Evolutionary conservation across 1,140 invertebrate genomes (phyloP).

Genomic region (Eufriesea mexicana): DNA sequence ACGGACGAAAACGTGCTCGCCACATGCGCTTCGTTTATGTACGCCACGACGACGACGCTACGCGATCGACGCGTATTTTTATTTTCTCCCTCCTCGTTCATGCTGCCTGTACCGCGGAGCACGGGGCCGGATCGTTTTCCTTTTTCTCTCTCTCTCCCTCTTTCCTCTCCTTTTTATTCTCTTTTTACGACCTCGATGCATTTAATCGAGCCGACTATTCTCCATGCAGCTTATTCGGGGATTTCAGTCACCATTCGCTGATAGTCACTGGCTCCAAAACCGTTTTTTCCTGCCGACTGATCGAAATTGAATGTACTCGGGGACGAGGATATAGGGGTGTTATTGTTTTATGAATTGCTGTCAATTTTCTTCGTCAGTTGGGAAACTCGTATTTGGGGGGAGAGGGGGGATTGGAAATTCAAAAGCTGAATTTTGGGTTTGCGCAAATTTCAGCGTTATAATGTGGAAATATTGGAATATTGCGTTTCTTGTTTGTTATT

Average conservation of each 20-base stretch:
- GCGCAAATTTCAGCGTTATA: too few relatives aligned
- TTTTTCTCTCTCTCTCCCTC: not conserved
- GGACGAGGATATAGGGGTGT: too few relatives aligned
- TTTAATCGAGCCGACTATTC: not conserved
- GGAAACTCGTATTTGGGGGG: too few relatives aligned
- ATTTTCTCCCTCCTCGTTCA: not conserved
- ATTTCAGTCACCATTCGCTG: not conserved
- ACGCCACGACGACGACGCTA: not conserved
- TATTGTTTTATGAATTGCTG: too few relatives aligned
- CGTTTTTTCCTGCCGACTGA: too few relatives aligned
- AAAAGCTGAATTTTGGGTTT: too few relatives aligned
- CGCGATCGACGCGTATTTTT: not conserved
- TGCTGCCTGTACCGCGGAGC: not conserved
- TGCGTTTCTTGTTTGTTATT: too few relatives aligned
- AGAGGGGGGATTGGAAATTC: too few relatives aligned
- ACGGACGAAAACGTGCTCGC: slow-evolving; percentile 40
- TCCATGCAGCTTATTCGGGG: not conserved
- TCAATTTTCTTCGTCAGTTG: too few relatives aligned
- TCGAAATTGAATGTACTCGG: too few relatives aligned
- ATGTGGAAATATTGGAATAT: too few relatives aligned
- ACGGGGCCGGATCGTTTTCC: not conserved
- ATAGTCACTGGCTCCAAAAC: too few relatives aligned
- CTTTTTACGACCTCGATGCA: not conserved
- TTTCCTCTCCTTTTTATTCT: not conserved
- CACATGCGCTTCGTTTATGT: slow-evolving; percentile 15